These are phyloP conservation scores for Miichthys miiuy DNA, from an alignment of 2,797 vertebrate species.

Conservation along the genomic window DNA sequence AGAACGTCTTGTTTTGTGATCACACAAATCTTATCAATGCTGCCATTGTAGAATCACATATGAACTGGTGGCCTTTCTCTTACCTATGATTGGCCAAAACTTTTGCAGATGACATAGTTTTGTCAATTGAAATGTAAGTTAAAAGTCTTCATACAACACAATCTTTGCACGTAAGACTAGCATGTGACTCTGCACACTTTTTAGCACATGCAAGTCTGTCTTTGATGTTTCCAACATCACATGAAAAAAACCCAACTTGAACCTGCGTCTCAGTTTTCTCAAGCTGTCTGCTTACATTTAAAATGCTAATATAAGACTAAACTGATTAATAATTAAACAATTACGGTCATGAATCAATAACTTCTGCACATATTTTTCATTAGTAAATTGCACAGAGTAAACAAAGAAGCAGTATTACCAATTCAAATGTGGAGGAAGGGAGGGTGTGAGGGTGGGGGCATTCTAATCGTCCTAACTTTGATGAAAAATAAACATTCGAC, in stretches of 20 bases:
- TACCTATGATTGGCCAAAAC: background rate
- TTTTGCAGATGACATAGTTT: background rate
- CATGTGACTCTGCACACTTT: slow-evolving; percentile 24
- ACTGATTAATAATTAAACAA: slow-evolving; percentile 99
- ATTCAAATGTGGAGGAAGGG: slow-evolving; percentile 94
- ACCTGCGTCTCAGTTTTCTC: slow-evolving; percentile 91
- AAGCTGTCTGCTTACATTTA: slow-evolving; percentile 94
- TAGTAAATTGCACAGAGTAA: slow-evolving; percentile 99
- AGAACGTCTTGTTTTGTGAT: slow-evolving; percentile 8
- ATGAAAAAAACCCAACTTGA: slow-evolving; percentile 88
- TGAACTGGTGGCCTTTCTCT: background rate
- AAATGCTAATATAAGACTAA: slow-evolving; percentile 99
- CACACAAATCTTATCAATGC: slow-evolving; percentile 8
- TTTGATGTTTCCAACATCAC: slow-evolving; percentile 76
- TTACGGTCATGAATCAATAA: slow-evolving; percentile 99
- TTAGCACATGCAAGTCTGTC: slow-evolving; percentile 21
- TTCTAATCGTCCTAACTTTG: slow-evolving; percentile 86
- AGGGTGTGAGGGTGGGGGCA: slow-evolving; percentile 75
- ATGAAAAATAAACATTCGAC: slow-evolving; percentile 86
- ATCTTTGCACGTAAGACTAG: slow-evolving; percentile 4
- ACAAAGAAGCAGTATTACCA: slow-evolving; percentile 99
- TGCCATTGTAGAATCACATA: background rate
- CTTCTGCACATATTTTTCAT: slow-evolving; percentile 99
- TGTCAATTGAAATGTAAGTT: background rate
- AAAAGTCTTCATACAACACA: background rate